Conservation (phyloP, 2,797 vertebrate species). For the Avahi laniger region DNA sequence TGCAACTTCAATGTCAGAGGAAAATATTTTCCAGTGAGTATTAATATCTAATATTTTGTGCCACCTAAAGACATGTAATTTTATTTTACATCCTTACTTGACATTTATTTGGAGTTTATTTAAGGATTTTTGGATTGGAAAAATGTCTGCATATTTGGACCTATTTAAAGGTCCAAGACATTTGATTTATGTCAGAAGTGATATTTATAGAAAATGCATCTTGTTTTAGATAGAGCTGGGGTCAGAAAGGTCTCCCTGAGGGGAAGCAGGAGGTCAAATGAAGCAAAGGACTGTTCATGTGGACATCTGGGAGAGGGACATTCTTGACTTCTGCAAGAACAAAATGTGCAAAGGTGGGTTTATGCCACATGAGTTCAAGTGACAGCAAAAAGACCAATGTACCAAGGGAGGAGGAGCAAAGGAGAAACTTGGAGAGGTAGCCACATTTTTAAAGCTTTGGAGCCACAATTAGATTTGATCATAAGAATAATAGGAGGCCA, state of each 20-base stretch:
- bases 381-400: background rate
- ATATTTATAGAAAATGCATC: background rate
- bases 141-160: background rate
- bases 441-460: background rate
- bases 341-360: background rate
- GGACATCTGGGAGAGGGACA: background rate
- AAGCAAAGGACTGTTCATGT: background rate
- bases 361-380: background rate
- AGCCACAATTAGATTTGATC: background rate
- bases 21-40: background rate
- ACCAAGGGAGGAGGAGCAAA: background rate
- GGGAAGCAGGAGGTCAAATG: background rate
- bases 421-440: background rate
- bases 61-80: background rate
- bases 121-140: background rate
- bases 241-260: background rate
- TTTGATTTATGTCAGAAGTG: background rate
- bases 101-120: constrained; percentile 13
- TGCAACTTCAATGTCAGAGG: background rate
- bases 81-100: constrained; percentile 16
- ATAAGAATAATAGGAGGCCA: background rate
- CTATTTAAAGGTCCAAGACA: background rate
- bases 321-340: background rate
- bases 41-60: background rate
- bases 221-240: background rate